Evolutionary conservation across 2,888 invertebrate species (phyloP), one percentile per base, ranked within the genome.

Genomic region (Lycaena phlaeas): DNA sequence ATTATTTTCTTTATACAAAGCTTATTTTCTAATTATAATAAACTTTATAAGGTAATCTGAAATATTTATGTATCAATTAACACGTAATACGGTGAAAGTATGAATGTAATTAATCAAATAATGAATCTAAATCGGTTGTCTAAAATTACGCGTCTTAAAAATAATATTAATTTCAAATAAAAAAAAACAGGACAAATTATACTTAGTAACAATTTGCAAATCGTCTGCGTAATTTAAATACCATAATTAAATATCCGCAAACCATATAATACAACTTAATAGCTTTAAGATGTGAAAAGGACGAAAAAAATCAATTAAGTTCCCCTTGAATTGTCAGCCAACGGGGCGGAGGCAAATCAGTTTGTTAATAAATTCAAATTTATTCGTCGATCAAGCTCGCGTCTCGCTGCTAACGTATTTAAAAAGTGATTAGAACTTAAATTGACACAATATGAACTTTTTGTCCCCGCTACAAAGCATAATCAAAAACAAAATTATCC

Each of bases 361-460:
- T 69, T 69, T 59, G 68, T 68, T 81, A 81, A 82, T 77, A 72
- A 65, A 84, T 84, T 81, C 78, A 82, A 82, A 84, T 84, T 78
- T 82, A 84, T 84, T 84, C 84, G 73, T 66, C 68, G 79, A 81
- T 81, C 77, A 66, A 68, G 59, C 66, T 64, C 66, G 60, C 64
- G 64, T 69, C 69, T 70, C 67, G 59, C 57, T 64, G 57, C 75
- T 82, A 84, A 84, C 77, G 77, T 62, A 71, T 81, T 84, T 82
- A 81, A 81, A 84, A 84, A 84, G 79, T 79, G 79, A 81, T 84
- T 84, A 84, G 73, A 81, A 79, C 69, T 82, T 74, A 74, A 76
- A 84, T 82, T 84, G 84, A 79, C 81, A 84, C 81, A 82, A 78
- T 81, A 81, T 72, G 78, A 79, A 81, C 72, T 84, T 82, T 82